Conservation (phyloP, 2,113 vertebrate species). For the Marcusenius ussheri region DNA sequence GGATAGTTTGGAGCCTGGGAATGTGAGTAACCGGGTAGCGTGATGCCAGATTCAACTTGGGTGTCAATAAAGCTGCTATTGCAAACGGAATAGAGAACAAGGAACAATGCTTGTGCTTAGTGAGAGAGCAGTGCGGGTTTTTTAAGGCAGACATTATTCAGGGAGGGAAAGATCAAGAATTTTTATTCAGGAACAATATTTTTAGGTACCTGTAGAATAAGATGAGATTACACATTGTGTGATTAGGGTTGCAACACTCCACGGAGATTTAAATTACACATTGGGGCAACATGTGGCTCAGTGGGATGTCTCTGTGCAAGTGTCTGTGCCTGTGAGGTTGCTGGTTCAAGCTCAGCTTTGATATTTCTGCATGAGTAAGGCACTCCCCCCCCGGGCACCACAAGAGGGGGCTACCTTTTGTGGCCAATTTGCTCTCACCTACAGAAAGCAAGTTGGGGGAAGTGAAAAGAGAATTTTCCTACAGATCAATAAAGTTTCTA, state of each 20-base stretch:
- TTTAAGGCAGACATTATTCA: not conserved
- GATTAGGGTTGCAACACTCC: not conserved
- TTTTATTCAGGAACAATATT: not conserved
- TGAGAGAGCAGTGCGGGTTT: not conserved
- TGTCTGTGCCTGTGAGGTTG: not conserved
- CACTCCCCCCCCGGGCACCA: too few relatives aligned
- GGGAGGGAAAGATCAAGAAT: not conserved
- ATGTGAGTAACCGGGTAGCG: not conserved
- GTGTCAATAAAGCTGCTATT: too few relatives aligned
- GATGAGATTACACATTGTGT: not conserved
- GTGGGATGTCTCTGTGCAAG: not conserved
- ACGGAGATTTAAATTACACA: not conserved
- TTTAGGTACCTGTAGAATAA: not conserved
- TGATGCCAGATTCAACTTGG: not conserved
- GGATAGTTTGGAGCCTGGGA: not conserved
- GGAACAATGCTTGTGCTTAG: not conserved
- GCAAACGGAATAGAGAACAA: not conserved
- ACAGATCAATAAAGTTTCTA: not conserved
- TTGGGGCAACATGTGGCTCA: not conserved
- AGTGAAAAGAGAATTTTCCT: not conserved
- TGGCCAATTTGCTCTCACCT: too few relatives aligned
- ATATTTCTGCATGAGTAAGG: not conserved
- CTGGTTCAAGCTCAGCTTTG: not conserved
- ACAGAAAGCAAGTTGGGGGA: too few relatives aligned
- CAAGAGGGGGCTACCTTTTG: too few relatives aligned